Conservation (phyloP, 1,140 invertebrate species). For the Drosophila gunungcola region DNA sequence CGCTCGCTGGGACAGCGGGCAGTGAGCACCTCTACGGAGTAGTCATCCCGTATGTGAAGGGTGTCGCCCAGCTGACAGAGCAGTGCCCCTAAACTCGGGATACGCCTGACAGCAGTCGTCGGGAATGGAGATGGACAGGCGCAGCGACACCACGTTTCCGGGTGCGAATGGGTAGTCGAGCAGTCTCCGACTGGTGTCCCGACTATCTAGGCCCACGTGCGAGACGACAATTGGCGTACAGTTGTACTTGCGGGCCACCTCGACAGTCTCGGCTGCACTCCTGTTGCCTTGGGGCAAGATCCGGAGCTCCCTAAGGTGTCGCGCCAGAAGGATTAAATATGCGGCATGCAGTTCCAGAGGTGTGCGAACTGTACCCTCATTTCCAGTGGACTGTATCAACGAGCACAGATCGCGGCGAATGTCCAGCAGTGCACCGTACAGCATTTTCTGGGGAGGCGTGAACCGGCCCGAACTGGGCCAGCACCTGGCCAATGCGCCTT, state of each 20-base stretch:
- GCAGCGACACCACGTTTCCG: slow-evolving; percentile 44
- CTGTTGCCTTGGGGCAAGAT: slow-evolving; percentile 15
- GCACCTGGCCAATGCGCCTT: slow-evolving; percentile 39
- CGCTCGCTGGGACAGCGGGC: slow-evolving; percentile 11
- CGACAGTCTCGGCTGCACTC: slow-evolving; percentile 1
- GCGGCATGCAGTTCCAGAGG: slow-evolving; percentile 37
- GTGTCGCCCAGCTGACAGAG: slow-evolving; percentile 51
- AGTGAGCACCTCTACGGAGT: slow-evolving; percentile 40
- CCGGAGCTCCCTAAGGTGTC: slow-evolving; percentile 21
- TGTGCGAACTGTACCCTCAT: slow-evolving; percentile 4
- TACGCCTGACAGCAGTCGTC: slow-evolving; percentile 33
- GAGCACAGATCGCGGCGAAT: slow-evolving; percentile 34
- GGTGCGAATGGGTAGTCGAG: slow-evolving; percentile 27
- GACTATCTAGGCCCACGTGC: slow-evolving; percentile 39
- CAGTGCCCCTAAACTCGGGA: slow-evolving; percentile 55
- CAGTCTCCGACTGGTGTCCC: not conserved
- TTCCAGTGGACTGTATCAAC: slow-evolving; percentile 13
- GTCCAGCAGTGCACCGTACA: slow-evolving; percentile 47
- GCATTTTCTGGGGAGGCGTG: slow-evolving; percentile 44
- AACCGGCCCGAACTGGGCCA: slow-evolving; percentile 54
- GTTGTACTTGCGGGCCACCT: slow-evolving; percentile 16
- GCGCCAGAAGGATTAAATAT: slow-evolving; percentile 32
- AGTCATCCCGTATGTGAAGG: slow-evolving; percentile 24
- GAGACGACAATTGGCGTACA: slow-evolving; percentile 26
- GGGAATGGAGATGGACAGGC: slow-evolving; percentile 51